Base-by-base conservation (phyloP, 2,888 invertebrate species). In the Horisme vitalbata region DNA sequence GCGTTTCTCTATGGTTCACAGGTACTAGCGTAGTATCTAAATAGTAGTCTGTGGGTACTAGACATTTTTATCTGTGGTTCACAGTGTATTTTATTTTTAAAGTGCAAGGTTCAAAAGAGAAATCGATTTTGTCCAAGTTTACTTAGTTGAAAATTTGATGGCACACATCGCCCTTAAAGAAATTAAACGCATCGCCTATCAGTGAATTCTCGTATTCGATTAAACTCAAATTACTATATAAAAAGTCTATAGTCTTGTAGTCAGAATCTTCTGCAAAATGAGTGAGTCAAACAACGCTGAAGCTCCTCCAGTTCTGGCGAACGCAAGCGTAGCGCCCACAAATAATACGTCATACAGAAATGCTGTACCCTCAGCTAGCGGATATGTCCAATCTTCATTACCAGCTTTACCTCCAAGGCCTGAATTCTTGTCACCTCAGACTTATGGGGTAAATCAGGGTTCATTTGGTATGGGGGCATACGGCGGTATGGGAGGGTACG, bases 351-450 rank as follows among this genome's bases (percentile, higher is more conserved):
- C 76, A 4, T 83, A 75, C 46, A 69, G 81, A 56, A 75, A 78
- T 48, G 61, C 76, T 4, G 62, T 74, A 11, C 80, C 83, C n/a
- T 10, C 15, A 4, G 15, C 21, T 28, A 9, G 6, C 3, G 9
- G 11, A 12, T 33, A 33, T 24, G 18, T 26, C 2, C 28, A 33
- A 10, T 9, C 37, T 30, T 10, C 20, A 4, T 26, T 32, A 4
- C 85, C 85, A 11, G 68, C 63, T 1, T 57, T 83, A 18, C 88
- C 88, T 0, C 87, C 87, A 1, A 69, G 85, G 32, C 77, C 83
- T 1, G 80, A 83, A 21, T 48, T 79, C 39, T 60, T 59, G 33
- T 73, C 72, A 21, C 71, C 73, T 26, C 71, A 73, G 26, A 72
- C 53, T 55, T 80, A 77, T 56, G 79, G 75, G 2, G 66, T 78